Base-by-base conservation (phyloP, 1,140 invertebrate genomes). In the Hyphantria cunea region DNA sequence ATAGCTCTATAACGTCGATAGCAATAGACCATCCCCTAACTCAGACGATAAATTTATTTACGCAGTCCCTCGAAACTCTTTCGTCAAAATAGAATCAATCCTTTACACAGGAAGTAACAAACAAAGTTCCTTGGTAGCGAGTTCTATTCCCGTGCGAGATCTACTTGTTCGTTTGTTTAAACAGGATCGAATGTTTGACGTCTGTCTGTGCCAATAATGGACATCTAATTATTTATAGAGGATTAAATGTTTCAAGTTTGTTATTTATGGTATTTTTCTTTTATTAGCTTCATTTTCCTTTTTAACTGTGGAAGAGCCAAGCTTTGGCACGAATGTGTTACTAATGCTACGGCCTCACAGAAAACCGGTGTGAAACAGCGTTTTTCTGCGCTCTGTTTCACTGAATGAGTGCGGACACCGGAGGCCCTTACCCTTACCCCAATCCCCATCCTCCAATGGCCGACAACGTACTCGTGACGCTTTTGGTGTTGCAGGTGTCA, bases 201-300 rank as follows among this genome's bases (percentile, higher is more conserved):
- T 73, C 74, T 70, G 80, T 81, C 78, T 83, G 73, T 60, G 74
- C 72, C 74, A 78, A 78, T 76, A 78, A 65, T 72, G 65, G 64
- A 68, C 71, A 12, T 49, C 54, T 50, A 42, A 50, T 47, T 63
- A 51, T 60, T 33, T 60, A 45, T 49, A 49, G 32, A 12, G 39
- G 33, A 32, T 50, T 60, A 11, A 31, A 34, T n/a, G 25, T n/a
- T 60, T 60, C n/a, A 31, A 33, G 12, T 50, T 42, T 44, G 6
- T 42, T 42, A 47, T 25, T 25, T 25, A 3, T 25, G 17, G 1
- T 25, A 25, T 25, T 3, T 25, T 5, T 25, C 17, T 25, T 25
- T 25, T 3, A 25, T 25, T 25, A 25, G 2, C 17, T 25, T 3
- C 17, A 25, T 25, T n/a, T n/a, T n/a, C n/a, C n/a, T n/a, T n/a